Conservation (phyloP, 2,113 vertebrate species). For the Gadus macrocephalus region DNA sequence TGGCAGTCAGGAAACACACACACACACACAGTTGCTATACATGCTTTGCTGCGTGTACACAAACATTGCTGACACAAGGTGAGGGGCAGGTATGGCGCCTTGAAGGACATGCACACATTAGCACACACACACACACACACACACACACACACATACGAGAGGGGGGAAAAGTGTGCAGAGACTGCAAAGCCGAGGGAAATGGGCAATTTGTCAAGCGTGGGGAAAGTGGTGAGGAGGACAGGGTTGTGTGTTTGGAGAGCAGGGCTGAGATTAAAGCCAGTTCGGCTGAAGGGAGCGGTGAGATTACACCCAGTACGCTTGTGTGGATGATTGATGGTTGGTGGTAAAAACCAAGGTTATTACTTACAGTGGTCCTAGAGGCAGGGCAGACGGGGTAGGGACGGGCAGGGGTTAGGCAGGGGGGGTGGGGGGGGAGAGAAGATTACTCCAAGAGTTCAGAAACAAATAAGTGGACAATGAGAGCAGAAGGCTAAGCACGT, state of each 20-base stretch:
- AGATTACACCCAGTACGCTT: slow-evolving; percentile 67
- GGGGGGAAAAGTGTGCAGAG: slow-evolving; percentile 37
- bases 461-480: slow-evolving; percentile 59
- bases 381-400: slow-evolving; percentile 32
- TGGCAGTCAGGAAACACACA: slow-evolving; percentile 31
- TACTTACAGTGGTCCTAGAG: slow-evolving; percentile 56
- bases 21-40: not conserved
- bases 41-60: slow-evolving; percentile 38
- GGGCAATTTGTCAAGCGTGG: slow-evolving; percentile 68
- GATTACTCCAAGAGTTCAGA: slow-evolving; percentile 55
- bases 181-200: slow-evolving; percentile 64
- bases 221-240: slow-evolving; percentile 59
- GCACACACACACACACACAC: slow-evolving; percentile 38
- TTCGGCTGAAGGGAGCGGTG: slow-evolving; percentile 53
- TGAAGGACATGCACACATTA: slow-evolving; percentile 4
- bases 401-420: slow-evolving; percentile 13
- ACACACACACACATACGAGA: slow-evolving; percentile 32
- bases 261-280: slow-evolving; percentile 69
- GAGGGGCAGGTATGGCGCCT: not conserved
- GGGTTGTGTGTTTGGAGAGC: slow-evolving; percentile 59
- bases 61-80: slow-evolving; percentile 26
- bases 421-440: slow-evolving; percentile 26
- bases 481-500: slow-evolving; percentile 28
- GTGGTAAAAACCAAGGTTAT: slow-evolving; percentile 64
- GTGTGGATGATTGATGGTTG: slow-evolving; percentile 68